Conservation (phyloP, 30 jellyfish, hydroid and myxozoan genomes). For the Cassiopea xamachana region DNA sequence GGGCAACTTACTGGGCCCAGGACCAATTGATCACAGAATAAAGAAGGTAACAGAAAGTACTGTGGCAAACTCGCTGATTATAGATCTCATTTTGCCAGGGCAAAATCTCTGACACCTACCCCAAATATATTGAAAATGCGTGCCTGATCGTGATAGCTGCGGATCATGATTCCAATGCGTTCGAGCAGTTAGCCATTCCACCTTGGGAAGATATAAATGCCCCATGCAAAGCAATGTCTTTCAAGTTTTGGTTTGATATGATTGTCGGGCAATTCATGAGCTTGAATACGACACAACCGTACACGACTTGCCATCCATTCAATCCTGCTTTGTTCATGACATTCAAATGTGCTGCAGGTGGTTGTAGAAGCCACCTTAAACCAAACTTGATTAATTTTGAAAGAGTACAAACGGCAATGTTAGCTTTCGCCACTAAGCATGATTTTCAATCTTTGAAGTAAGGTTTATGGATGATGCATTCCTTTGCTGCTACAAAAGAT, state of each 20-base stretch:
- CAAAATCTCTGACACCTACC: too few relatives aligned
- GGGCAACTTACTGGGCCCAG: too few relatives aligned
- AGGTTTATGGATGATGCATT: background rate
- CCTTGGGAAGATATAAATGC: background rate
- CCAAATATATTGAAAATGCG: too few relatives aligned
- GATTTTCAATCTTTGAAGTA: background rate
- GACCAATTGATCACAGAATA: too few relatives aligned
- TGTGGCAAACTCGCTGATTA: too few relatives aligned
- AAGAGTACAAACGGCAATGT: slow-evolving; percentile 17
- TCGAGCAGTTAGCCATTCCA: too few relatives aligned
- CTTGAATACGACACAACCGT: background rate
- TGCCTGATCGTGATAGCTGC: too few relatives aligned
- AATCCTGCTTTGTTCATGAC: slow-evolving; percentile 27
- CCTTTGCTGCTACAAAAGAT: too few relatives aligned
- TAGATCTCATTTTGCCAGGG: too few relatives aligned
- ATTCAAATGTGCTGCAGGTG: slow-evolving; percentile 14
- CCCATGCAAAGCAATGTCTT: background rate
- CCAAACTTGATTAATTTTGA: slow-evolving; percentile 15
- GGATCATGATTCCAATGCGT: too few relatives aligned
- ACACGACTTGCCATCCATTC: slow-evolving; percentile 9
- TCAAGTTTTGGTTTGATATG: background rate
- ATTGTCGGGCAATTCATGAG: background rate
- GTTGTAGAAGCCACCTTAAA: background rate
- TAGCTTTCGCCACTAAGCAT: background rate
- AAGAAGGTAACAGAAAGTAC: too few relatives aligned